Percentiles rank a stretch among this genome's conserved stretches.
phyloP scores from a whole-genome alignment of 2,113 vertebrate species.

The Lethenteron camtschaticum region DNA sequence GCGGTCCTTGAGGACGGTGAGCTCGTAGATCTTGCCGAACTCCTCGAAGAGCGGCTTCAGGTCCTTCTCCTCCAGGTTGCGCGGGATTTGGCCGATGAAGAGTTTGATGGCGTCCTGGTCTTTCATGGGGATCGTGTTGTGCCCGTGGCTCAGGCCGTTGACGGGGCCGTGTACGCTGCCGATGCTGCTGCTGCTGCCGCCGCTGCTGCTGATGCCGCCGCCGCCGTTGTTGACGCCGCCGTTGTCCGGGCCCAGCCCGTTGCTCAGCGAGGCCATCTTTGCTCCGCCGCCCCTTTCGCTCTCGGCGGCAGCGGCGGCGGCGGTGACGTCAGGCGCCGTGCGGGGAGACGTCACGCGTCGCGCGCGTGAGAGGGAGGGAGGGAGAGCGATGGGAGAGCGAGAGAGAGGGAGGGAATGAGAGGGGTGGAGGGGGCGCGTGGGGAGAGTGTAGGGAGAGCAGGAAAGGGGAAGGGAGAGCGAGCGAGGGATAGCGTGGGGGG shows the following conservation, averaged over 20 bases:
- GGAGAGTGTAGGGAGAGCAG: not conserved
- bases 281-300: not conserved
- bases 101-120: conserved; percentile 90
- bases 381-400: not conserved
- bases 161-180: not conserved
- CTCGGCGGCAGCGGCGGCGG: not conserved
- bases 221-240: not conserved
- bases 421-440: not conserved
- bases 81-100: conserved; percentile 77
- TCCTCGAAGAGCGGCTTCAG: conserved; percentile 75
- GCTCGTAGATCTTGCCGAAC: conserved; percentile 79
- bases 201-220: conserved; percentile 2
- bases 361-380: not conserved
- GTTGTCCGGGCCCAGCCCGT: conserved; percentile 6
- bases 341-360: conserved; percentile 3
- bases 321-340: conserved; percentile 4
- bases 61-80: conserved; percentile 76
- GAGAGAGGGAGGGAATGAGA: not conserved
- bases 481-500: not conserved
- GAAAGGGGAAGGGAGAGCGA: not conserved
- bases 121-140: conserved; percentile 92
- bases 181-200: not conserved
- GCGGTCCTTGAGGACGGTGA: conserved; percentile 91
- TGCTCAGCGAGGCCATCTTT: conserved; percentile 6
- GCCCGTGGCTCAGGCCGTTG: conserved; percentile 9